These are phyloP conservation scores for Penaeus vannamei DNA, from an alignment of 1,140 invertebrate genomes.

Conservation along the genomic window DNA sequence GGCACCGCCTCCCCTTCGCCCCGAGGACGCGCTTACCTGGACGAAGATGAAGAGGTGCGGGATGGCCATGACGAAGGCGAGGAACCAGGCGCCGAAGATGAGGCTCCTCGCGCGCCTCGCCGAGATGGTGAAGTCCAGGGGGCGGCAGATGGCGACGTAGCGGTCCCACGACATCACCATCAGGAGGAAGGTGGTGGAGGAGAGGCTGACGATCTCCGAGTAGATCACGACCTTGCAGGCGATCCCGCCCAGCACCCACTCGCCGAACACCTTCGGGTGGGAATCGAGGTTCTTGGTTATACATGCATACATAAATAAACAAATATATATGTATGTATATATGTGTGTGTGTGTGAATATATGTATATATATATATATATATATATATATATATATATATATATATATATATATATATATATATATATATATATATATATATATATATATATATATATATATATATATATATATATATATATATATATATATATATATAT, in stretches of 20 bases:
- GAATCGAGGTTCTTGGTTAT: background rate
- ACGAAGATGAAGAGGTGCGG: slow-evolving; percentile 74
- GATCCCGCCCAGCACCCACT: slow-evolving; percentile 71
- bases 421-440: too few species aligned
- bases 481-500: too few species aligned
- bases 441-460: too few species aligned
- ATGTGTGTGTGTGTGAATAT: too few species aligned
- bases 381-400: too few species aligned
- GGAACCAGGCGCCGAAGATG: slow-evolving; percentile 72
- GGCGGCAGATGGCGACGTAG: slow-evolving; percentile 73
- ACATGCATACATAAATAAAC: background rate
- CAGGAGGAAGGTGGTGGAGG: slow-evolving; percentile 73
- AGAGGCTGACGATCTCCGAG: slow-evolving; percentile 72
- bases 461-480: too few species aligned
- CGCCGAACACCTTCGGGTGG: slow-evolving; percentile 72
- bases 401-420: too few species aligned
- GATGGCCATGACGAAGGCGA: slow-evolving; percentile 72
- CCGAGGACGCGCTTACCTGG: slow-evolving; percentile 67
- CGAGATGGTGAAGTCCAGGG: slow-evolving; percentile 70
- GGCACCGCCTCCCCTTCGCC: too few species aligned
- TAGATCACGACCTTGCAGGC: slow-evolving; percentile 73
- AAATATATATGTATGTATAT: background rate
- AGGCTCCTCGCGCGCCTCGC: slow-evolving; percentile 69
- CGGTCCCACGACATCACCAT: slow-evolving; percentile 73
- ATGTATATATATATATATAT: too few species aligned